These are phyloP conservation scores for Cichladusa arquata DNA, from an alignment of 2,113 vertebrate species.

Conservation along the genomic window DNA sequence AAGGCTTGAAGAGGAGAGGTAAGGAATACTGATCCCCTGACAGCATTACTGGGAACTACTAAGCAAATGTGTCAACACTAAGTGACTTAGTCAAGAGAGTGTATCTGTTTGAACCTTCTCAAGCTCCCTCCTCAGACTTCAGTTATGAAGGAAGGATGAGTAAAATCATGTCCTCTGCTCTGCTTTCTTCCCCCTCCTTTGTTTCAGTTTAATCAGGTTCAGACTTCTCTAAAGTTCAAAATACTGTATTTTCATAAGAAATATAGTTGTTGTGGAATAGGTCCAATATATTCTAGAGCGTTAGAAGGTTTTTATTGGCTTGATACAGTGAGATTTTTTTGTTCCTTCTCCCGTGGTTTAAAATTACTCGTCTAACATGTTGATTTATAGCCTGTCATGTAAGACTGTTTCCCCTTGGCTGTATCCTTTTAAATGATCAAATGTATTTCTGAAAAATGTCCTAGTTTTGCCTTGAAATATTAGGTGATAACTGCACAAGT, in stretches of 20 bases:
- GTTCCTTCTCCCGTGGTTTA: conserved; percentile 20
- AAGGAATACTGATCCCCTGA: neutral
- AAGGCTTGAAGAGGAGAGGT: neutral
- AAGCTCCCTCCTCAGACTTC: neutral
- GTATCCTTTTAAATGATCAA: conserved; percentile 22
- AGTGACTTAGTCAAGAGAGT: neutral
- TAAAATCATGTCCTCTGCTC: neutral
- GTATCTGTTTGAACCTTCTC: neutral
- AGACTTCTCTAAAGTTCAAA: conserved; percentile 10
- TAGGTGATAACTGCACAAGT: conserved; percentile 22
- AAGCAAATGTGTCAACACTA: neutral
- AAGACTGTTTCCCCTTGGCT: conserved; percentile 45
- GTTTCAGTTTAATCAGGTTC: conserved; percentile 14
- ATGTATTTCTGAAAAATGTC: conserved; percentile 35
- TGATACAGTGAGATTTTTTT: neutral
- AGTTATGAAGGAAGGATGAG: neutral
- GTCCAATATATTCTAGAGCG: neutral
- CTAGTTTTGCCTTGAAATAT: conserved; percentile 33
- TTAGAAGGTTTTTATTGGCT: conserved; percentile 32
- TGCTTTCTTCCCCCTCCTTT: neutral
- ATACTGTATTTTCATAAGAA: conserved; percentile 14
- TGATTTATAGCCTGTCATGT: conserved; percentile 56
- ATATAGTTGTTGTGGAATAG: conserved; percentile 18
- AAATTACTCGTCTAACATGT: conserved; percentile 30
- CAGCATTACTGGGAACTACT: neutral